These are phyloP conservation scores for Drosophila varians DNA, from an alignment of 1,140 invertebrate species.

Conservation along the genomic window DNA sequence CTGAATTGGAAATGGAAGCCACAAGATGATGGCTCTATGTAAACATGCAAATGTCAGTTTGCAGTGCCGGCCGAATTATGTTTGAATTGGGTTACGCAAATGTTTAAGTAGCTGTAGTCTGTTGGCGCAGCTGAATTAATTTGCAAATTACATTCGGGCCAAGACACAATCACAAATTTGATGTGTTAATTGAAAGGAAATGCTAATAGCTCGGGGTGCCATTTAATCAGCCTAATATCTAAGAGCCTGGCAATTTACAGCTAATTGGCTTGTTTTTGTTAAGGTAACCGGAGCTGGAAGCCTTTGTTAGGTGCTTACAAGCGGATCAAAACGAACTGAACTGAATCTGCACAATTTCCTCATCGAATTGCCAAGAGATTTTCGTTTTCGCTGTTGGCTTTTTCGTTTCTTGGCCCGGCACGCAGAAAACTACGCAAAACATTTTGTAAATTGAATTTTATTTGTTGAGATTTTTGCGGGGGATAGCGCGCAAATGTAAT, in stretches of 20 bases:
- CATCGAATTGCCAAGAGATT: conserved; percentile 68
- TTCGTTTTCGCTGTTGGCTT: too few species aligned
- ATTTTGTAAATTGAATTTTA: conserved; percentile 79
- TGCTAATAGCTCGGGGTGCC: conserved; percentile 24
- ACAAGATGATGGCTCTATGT: conserved; percentile 25
- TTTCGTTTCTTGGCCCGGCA: background rate
- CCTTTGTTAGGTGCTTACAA: background rate
- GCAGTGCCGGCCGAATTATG: conserved; percentile 53
- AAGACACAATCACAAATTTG: conserved; percentile 2
- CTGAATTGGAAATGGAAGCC: conserved; percentile 14
- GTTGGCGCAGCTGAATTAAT: conserved; percentile 60
- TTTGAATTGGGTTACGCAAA: conserved; percentile 36
- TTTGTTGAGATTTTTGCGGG: conserved; percentile 48
- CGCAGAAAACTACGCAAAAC: conserved; percentile 72
- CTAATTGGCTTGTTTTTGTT: conserved; percentile 23
- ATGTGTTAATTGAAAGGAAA: conserved; percentile 22
- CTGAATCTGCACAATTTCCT: conserved; percentile 52
- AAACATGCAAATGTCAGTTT: conserved; percentile 62
- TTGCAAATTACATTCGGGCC: conserved; percentile 51
- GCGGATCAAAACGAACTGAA: background rate
- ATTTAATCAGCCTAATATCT: conserved; percentile 20
- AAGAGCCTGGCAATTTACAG: conserved; percentile 11
- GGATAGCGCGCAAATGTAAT: conserved; percentile 70
- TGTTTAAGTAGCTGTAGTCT: conserved; percentile 14
- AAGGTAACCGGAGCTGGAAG: background rate